phyloP scores from a whole-genome alignment of 2,888 invertebrate genomes.

The Andrena praecox region DNA sequence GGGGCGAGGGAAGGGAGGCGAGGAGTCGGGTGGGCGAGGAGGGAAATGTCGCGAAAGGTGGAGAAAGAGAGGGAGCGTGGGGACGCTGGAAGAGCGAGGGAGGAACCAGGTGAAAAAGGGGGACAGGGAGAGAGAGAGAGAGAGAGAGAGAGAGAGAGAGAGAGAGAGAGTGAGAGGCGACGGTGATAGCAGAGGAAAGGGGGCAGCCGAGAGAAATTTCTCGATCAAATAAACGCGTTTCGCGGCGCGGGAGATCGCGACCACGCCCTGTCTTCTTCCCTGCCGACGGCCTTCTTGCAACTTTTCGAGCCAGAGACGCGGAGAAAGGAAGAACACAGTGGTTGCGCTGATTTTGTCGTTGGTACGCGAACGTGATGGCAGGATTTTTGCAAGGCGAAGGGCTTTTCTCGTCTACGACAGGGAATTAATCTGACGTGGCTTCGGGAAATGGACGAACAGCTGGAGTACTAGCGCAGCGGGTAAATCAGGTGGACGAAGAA shows the following conservation, averaged over 20 bases:
- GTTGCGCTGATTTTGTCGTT: too few species aligned
- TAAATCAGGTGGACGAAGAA: not conserved
- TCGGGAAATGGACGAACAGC: not conserved
- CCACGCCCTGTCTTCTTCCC: slow-evolving; percentile 75
- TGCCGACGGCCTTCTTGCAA: slow-evolving; percentile 46
- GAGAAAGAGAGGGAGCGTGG: not conserved
- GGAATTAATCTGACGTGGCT: not conserved
- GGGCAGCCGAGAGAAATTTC: slow-evolving; percentile 63
- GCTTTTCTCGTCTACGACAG: not conserved
- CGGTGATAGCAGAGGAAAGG: slow-evolving; percentile 6
- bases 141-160: not conserved
- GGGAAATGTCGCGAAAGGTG: not conserved
- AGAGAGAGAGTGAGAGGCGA: not conserved
- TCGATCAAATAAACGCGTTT: slow-evolving; percentile 78
- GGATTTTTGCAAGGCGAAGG: not conserved
- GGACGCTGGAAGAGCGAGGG: not conserved
- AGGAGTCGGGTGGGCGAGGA: not conserved
- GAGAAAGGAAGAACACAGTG: slow-evolving; percentile 44
- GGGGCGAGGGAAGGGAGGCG: not conserved
- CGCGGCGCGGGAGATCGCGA: slow-evolving; percentile 74
- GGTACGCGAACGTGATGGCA: not conserved
- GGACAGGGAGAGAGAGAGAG: slow-evolving; percentile 10
- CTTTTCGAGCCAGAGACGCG: slow-evolving; percentile 43
- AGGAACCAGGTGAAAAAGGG: slow-evolving; percentile 12
- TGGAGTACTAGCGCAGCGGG: not conserved